A percentile compares a stretch with the other conserved stretches of the same genome.
Conservation (phyloP, 2,797 vertebrate species). For the Loriculus beryllinus region DNA sequence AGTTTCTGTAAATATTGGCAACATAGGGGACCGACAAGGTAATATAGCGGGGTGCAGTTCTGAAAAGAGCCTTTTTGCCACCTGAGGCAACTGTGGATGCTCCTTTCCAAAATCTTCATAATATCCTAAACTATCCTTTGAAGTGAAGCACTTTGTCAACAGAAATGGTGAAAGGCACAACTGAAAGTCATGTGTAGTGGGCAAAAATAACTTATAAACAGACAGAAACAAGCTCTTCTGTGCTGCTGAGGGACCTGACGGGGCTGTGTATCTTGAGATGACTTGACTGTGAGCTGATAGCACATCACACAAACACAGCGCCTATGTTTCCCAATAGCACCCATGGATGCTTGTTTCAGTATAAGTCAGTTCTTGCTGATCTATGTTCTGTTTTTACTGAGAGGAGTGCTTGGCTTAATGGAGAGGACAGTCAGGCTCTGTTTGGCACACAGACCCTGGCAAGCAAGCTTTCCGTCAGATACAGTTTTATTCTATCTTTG, state of each 20-base stretch:
- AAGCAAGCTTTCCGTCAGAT: not conserved
- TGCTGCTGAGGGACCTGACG: not conserved
- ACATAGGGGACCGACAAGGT: rapidly evolving
- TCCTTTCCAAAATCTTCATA: not conserved
- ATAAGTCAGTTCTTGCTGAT: not conserved
- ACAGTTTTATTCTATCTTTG: not conserved
- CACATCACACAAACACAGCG: not conserved
- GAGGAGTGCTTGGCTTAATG: not conserved
- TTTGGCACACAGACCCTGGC: not conserved
- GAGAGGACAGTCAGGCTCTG: not conserved
- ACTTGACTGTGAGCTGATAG: not conserved
- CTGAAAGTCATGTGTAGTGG: not conserved
- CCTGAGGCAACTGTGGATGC: rapidly evolving
- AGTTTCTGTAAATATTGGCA: not conserved
- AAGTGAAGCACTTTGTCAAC: not conserved
- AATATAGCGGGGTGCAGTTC: not conserved
- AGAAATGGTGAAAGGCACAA: not conserved
- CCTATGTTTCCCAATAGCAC: rapidly evolving
- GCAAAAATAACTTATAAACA: not conserved
- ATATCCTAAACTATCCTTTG: not conserved
- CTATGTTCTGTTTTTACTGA: not conserved
- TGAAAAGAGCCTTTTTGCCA: not conserved
- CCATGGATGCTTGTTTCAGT: rapidly evolving
- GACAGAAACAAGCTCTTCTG: not conserved
- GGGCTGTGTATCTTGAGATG: not conserved